Percentiles rank a stretch among this genome's conserved stretches.
Conservation (phyloP, 1,140 invertebrate species). For the Phymastichus coffea region DNA sequence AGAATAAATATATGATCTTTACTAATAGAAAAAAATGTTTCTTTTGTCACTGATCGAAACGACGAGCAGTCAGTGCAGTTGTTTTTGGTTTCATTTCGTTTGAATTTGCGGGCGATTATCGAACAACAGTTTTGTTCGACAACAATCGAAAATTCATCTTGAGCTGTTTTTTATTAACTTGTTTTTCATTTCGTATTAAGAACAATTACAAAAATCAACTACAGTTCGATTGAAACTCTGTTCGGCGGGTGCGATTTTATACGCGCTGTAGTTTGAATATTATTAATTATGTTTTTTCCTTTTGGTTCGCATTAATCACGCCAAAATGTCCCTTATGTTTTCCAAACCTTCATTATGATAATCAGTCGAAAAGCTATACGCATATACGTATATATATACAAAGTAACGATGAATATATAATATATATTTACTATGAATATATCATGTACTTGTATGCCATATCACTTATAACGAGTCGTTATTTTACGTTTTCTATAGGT, state of each 20-base stretch:
- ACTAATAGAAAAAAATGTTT: background rate
- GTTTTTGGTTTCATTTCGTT: constrained; percentile 2
- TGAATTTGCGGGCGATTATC: constrained; percentile 1
- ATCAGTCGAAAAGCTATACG: constrained; percentile 56
- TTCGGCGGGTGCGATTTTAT: constrained; percentile 11
- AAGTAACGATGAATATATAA: constrained; percentile 47
- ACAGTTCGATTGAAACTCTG: background rate
- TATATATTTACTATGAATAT: constrained; percentile 43
- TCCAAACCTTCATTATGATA: constrained; percentile 46
- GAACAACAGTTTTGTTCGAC: constrained; percentile 11
- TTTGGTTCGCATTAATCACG: constrained; percentile 7
- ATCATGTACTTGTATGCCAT: constrained; percentile 34
- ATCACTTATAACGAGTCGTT: constrained; percentile 43
- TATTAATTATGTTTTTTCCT: constrained; percentile 4
- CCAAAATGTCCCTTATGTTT: constrained; percentile 16
- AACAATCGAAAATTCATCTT: background rate
- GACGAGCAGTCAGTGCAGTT: constrained; percentile 24
- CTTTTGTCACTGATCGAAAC: constrained; percentile 22
- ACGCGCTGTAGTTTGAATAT: no score
- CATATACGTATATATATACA: constrained; percentile 50
- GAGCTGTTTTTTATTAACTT: background rate
- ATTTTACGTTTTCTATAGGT: constrained; percentile 28
- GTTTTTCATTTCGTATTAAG: background rate
- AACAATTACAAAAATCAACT: constrained; percentile 6
- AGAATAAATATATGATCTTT: constrained; percentile 19